These are phyloP conservation scores for Sepioteuthis lessoniana DNA, from an alignment of 2,888 invertebrate genomes.

Conservation along the genomic window DNA sequence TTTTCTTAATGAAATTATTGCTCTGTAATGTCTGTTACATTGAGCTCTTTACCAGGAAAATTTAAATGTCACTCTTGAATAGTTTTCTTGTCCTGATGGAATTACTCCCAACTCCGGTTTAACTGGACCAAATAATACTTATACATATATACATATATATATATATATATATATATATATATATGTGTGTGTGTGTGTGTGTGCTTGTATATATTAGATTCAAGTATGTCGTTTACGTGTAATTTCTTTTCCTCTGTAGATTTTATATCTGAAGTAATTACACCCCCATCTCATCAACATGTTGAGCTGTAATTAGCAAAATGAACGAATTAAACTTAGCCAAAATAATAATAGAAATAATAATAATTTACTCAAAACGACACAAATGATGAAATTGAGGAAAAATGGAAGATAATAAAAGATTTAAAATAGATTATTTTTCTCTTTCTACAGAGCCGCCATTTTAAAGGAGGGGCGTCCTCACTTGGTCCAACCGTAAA, in stretches of 20 bases:
- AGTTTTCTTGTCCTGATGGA: too few relatives aligned
- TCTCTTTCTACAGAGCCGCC: background rate
- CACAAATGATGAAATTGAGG: background rate
- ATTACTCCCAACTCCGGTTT: too few relatives aligned
- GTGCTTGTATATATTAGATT: too few relatives aligned
- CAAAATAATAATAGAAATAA: background rate
- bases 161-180: slow-evolving; percentile 20
- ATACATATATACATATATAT: background rate
- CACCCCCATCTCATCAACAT: background rate
- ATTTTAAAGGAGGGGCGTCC: background rate
- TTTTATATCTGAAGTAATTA: background rate
- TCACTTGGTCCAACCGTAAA: too few relatives aligned
- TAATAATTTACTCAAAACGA: too few relatives aligned
- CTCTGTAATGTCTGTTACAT: too few relatives aligned
- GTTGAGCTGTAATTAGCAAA: background rate
- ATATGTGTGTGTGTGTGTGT: background rate
- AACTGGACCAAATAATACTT: too few relatives aligned
- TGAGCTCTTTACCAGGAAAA: too few relatives aligned
- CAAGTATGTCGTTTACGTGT: background rate
- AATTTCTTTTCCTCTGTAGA: background rate
- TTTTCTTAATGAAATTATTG: too few relatives aligned
- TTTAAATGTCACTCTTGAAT: too few relatives aligned
- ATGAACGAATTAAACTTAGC: background rate
- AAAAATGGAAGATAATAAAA: background rate
- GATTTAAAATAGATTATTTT: too few relatives aligned